Percentiles rank a stretch among this genome's conserved stretches.
These are phyloP conservation scores for Agriopis leucophaearia DNA, from an alignment of 2,888 invertebrate genomes.

Conservation along the genomic window DNA sequence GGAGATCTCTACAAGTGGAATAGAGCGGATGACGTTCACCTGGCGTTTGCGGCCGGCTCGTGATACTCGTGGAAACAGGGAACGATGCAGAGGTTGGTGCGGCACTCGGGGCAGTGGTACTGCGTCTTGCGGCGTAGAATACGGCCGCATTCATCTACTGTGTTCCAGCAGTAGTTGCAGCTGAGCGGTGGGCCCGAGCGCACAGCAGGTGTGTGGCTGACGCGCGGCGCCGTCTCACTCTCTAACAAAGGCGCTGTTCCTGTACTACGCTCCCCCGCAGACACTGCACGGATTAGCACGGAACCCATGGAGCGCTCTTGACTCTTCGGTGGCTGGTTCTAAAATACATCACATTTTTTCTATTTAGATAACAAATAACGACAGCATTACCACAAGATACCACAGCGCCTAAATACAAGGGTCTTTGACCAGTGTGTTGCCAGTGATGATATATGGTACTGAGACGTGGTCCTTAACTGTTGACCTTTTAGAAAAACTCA, in stretches of 20 bases:
- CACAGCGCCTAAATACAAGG: too few relatives aligned
- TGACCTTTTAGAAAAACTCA: too few relatives aligned
- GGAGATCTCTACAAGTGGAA: not conserved
- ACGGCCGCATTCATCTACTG: slow-evolving; percentile 93
- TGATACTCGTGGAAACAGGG: slow-evolving; percentile 96
- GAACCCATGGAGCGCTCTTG: slow-evolving; percentile 60
- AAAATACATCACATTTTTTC: slow-evolving; percentile 15
- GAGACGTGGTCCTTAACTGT: too few relatives aligned
- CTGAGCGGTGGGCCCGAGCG: slow-evolving; percentile 94
- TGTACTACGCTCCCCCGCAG: slow-evolving; percentile 53
- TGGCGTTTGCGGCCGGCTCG: slow-evolving; percentile 63
- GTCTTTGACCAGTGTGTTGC: too few relatives aligned
- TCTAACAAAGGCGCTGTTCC: not conserved
- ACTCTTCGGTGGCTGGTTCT: slow-evolving; percentile 56
- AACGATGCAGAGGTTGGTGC: slow-evolving; percentile 95
- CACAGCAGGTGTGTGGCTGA: slow-evolving; percentile 94
- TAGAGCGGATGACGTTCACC: slow-evolving; percentile 15
- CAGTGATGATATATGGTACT: too few relatives aligned
- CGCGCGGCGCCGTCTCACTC: slow-evolving; percentile 70
- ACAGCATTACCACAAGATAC: too few relatives aligned
- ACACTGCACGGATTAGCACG: slow-evolving; percentile 65
- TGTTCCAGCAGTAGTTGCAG: slow-evolving; percentile 97
- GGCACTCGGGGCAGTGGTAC: slow-evolving; percentile 96
- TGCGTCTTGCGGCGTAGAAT: slow-evolving; percentile 95
- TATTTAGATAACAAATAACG: not conserved